phyloP scores from a whole-genome alignment of 2,797 vertebrate genomes.

The Alfaro cultratus region DNA sequence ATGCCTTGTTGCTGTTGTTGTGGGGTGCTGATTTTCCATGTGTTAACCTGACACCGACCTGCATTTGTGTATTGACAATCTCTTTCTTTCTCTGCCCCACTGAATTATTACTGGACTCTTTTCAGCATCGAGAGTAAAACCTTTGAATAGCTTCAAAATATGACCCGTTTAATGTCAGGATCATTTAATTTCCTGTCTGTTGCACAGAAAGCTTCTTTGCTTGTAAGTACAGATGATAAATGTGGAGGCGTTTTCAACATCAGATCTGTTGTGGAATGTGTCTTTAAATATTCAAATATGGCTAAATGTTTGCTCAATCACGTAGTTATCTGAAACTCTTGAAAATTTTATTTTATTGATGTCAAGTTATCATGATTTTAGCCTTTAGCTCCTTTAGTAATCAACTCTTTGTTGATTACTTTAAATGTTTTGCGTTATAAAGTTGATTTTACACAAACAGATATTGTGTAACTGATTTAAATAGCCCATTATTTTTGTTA shows the following conservation, averaged over 20 bases:
- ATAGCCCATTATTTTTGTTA: neutral
- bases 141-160: slow-evolving; percentile 35
- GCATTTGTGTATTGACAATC: slow-evolving; percentile 64
- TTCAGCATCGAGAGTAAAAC: slow-evolving; percentile 38
- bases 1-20: slow-evolving; percentile 59
- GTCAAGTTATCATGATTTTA: too few relatives aligned
- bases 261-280: neutral
- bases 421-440: neutral
- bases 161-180: neutral
- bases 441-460: neutral
- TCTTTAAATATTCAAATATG: neutral
- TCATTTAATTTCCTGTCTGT: neutral
- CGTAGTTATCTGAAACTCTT: neutral
- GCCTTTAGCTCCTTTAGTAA: too few relatives aligned
- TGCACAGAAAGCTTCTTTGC: neutral
- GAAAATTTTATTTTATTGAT: neutral
- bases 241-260: neutral
- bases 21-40: slow-evolving; percentile 73
- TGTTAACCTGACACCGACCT: slow-evolving; percentile 75
- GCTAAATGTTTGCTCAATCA: neutral
- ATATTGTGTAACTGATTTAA: neutral
- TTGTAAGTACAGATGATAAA: neutral
- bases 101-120: slow-evolving; percentile 68
- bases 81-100: slow-evolving; percentile 59
- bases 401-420: neutral